These are phyloP conservation scores for Leptodactylus fallax DNA, from an alignment of 2,797 vertebrate species.

Conservation along the genomic window DNA sequence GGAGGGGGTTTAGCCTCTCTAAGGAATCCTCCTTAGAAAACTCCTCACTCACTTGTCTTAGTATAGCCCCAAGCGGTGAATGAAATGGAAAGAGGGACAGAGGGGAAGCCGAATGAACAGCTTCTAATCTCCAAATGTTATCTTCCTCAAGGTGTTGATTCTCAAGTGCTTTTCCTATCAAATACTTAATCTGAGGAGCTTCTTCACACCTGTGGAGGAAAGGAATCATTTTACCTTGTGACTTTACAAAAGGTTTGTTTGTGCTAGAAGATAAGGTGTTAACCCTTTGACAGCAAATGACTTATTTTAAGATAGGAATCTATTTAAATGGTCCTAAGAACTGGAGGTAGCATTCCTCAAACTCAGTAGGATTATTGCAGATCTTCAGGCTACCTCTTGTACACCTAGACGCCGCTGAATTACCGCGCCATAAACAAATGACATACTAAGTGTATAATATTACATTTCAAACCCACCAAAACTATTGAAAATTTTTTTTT, in stretches of 20 bases:
- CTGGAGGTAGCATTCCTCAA: constrained; percentile 19
- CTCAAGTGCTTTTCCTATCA: constrained; percentile 62
- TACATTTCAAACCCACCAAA: neutral
- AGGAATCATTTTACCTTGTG: constrained; percentile 58
- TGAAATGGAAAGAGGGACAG: constrained; percentile 47
- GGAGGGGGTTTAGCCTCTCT: constrained; percentile 8
- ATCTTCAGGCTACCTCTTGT: neutral
- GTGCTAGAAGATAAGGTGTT: constrained; percentile 53
- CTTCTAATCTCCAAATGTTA: constrained; percentile 61
- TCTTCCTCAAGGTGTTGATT: constrained; percentile 64
- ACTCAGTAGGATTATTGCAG: constrained; percentile 35
- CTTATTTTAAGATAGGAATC: constrained; percentile 43
- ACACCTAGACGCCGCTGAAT: too few relatives aligned
- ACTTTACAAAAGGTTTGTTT: constrained; percentile 56
- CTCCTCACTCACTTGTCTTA: constrained; percentile 26
- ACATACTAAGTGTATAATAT: neutral
- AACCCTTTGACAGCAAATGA: constrained; percentile 49
- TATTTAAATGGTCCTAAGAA: constrained; percentile 12
- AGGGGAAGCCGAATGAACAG: constrained; percentile 13
- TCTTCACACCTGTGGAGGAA: constrained; percentile 61
- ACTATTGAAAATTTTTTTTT: neutral
- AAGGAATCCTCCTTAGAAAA: neutral
- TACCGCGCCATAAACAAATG: too few relatives aligned
- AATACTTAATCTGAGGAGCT: constrained; percentile 57
- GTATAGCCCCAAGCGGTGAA: constrained; percentile 40